Conservation (phyloP, 2,797 vertebrate genomes). For the Adelosebastes latens region DNA sequence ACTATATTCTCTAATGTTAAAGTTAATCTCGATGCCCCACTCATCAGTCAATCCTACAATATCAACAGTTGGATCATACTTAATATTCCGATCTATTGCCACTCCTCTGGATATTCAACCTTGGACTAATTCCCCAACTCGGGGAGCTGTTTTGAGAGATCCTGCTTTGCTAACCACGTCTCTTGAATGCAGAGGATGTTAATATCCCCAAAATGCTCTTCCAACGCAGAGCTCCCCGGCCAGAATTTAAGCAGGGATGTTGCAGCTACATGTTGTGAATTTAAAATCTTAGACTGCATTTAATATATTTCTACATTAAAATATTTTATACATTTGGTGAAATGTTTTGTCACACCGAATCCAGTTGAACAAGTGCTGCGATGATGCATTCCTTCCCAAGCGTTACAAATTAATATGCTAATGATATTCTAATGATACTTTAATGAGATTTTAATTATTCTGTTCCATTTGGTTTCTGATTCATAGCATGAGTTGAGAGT, state of each 20-base stretch:
- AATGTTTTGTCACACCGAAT: neutral
- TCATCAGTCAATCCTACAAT: neutral
- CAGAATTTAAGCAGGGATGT: neutral
- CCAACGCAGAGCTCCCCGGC: neutral
- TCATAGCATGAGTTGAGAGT: conserved; percentile 1
- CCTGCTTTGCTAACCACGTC: neutral
- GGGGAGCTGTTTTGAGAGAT: neutral
- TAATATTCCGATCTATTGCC: neutral
- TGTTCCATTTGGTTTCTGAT: conserved; percentile 26
- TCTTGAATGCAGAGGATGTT: neutral
- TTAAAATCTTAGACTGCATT: neutral
- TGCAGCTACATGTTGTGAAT: conserved; percentile 8
- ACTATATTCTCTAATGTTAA: neutral
- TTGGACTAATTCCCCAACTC: neutral
- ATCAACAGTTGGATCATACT: neutral
- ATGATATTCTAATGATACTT: conserved; percentile 23
- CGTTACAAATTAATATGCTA: conserved; percentile 23
- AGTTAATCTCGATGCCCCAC: neutral
- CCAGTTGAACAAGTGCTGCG: neutral
- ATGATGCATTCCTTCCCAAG: conserved; percentile 9
- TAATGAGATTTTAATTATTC: conserved; percentile 42
- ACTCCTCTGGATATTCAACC: neutral
- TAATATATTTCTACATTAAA: conserved; percentile 21
- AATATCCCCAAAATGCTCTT: neutral
- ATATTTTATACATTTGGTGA: conserved; percentile 5